These are phyloP conservation scores for Drosophila carrolli DNA, from an alignment of 1,140 invertebrate genomes.

Conservation along the genomic window DNA sequence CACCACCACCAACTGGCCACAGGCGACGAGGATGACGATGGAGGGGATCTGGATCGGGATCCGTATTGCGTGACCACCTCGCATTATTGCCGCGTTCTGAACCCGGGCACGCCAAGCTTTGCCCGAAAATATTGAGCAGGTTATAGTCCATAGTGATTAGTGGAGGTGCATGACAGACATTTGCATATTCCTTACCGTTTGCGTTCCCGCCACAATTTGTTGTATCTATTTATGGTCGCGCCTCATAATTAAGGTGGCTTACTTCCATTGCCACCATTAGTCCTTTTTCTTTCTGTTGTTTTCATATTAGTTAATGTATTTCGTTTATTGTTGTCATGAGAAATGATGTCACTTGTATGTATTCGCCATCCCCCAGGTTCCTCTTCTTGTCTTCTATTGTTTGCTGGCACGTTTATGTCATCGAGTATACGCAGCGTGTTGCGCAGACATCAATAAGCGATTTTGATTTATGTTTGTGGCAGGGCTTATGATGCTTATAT, in stretches of 20 bases:
- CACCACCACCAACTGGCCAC: constrained; percentile 31
- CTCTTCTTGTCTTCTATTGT: constrained; percentile 24
- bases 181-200: constrained; percentile 35
- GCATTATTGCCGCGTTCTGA: constrained; percentile 84
- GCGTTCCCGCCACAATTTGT: constrained; percentile 31
- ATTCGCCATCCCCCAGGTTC: constrained; percentile 12
- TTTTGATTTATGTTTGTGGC: constrained; percentile 46
- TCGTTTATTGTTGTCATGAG: constrained; percentile 41
- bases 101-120: constrained; percentile 78
- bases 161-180: constrained; percentile 5
- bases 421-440: constrained; percentile 56
- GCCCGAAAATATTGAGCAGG: constrained; percentile 77
- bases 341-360: constrained; percentile 72
- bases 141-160: constrained; percentile 31
- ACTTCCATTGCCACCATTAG: constrained; percentile 7
- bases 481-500: constrained; percentile 44
- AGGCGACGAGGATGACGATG: constrained; percentile 41
- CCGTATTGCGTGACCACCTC: constrained; percentile 82
- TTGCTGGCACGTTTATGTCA: constrained; percentile 41
- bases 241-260: constrained; percentile 63
- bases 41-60: constrained; percentile 43
- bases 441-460: constrained; percentile 59
- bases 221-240: constrained; percentile 59
- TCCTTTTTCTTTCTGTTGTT: constrained; percentile 1
- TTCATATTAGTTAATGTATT: constrained; percentile 55